Evolutionary conservation across 2,797 vertebrate genomes (phyloP), one percentile per base, ranked within the genome.

Genomic region (Syndactyla subalaris): DNA sequence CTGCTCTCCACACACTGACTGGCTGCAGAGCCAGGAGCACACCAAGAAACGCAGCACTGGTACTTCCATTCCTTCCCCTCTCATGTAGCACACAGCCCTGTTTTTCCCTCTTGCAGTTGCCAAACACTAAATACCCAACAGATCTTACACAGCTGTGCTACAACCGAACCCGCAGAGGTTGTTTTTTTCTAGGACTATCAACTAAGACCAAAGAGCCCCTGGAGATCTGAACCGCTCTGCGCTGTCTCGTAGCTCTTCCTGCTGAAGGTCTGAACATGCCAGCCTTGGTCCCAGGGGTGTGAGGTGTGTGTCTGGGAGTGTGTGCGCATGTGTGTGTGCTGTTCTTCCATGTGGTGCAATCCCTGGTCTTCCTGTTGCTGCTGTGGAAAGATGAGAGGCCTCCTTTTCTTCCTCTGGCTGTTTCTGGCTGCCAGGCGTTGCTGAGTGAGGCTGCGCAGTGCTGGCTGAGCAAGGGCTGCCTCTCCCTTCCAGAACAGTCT

Each of bases 201-300:
- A 96, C 93, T 92, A 93, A 96, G 96, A 95, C 96, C 96, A 97
- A 96, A 97, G 94, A 97, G 89, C 92, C 95, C 95, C 90, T 96
- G 93, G 93, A 95, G 93, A 96, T 94, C 91, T 74, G 79, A 68
- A 66, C 91, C 27, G 63, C 89, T 91, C 94, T 82, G 55, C 36
- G 34, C 89, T 85, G 81, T 87, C 88, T 94, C 51, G 22, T 74
- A 66, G 93, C 93, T 95, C 91, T 91, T 84, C 38, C 89, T 93
- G 92, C 94, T 74, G 82, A 96, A 93, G 95, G 89, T 91, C 91
- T 94, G 89, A 84, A 93, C 95, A 78, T 61, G 95, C 68, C 57
- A 77, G 66, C 87, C 61, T 52, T 54, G 95, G 93, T 96, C 96
- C 92, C 92, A 92, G 96, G 95, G 93, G 93, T 92, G 91, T 65